phyloP scores from a whole-genome alignment of 2,797 vertebrate genomes.

The Rhinatrema bivittatum region DNA sequence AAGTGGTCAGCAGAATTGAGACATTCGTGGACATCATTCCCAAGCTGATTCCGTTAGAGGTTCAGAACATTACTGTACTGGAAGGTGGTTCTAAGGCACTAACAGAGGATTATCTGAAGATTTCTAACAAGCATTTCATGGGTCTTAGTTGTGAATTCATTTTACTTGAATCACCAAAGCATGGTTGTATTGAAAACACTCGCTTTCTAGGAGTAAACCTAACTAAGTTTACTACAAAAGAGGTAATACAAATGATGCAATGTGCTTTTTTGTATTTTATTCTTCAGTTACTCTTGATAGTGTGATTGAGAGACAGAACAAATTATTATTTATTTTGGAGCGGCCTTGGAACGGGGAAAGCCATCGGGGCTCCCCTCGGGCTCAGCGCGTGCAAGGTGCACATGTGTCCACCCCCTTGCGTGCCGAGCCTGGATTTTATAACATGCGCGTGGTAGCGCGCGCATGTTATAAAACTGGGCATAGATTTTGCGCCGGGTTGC shows the following conservation, averaged over 20 bases:
- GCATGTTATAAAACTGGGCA: too few relatives aligned
- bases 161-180: slow-evolving; percentile 62
- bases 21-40: slow-evolving; percentile 74
- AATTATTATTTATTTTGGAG: neutral
- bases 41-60: slow-evolving; percentile 64
- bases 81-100: slow-evolving; percentile 74
- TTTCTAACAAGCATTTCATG: slow-evolving; percentile 68
- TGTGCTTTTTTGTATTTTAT: too few relatives aligned
- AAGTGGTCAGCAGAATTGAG: slow-evolving; percentile 53
- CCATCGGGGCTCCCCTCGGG: too few relatives aligned
- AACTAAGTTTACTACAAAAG: slow-evolving; percentile 72
- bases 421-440: too few relatives aligned
- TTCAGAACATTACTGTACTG: slow-evolving; percentile 71
- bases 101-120: slow-evolving; percentile 62
- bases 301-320: neutral
- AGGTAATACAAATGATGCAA: slow-evolving; percentile 54
- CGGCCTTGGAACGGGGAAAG: too few relatives aligned
- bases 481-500: too few relatives aligned
- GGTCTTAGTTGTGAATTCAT: slow-evolving; percentile 73
- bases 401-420: too few relatives aligned
- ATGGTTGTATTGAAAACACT: slow-evolving; percentile 72
- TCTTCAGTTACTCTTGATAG: neutral
- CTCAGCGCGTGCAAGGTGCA: too few relatives aligned
- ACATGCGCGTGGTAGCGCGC: too few relatives aligned
- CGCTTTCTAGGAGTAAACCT: slow-evolving; percentile 60